Percentiles rank a stretch among this genome's conserved stretches.
Conservation (phyloP, 2,888 invertebrate species). For the Apamea epomidion region DNA sequence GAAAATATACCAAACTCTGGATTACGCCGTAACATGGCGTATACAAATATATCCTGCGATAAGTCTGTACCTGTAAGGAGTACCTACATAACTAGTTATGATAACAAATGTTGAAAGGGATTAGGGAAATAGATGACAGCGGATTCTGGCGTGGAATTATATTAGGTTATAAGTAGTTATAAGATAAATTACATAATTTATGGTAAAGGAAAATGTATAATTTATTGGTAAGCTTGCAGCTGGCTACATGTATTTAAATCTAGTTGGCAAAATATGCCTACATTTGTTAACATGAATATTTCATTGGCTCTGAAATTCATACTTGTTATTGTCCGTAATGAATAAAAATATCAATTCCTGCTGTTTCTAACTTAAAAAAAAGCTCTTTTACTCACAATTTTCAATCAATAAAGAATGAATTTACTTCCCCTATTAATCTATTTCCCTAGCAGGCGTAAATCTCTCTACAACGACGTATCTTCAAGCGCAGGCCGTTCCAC, state of each 20-base stretch:
- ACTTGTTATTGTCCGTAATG: neutral
- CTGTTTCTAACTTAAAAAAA: neutral
- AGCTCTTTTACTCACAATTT: neutral
- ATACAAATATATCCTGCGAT: slow-evolving; percentile 5
- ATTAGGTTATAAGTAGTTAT: no score
- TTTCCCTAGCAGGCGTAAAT: slow-evolving; percentile 11
- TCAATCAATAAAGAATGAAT: neutral
- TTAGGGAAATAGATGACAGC: slow-evolving; percentile 14
- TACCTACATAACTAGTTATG: neutral
- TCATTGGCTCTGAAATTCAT: no score
- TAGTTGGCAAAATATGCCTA: neutral
- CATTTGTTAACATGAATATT: no score
- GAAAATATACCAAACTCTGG: slow-evolving; percentile 43
- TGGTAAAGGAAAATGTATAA: neutral
- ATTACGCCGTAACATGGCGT: slow-evolving; percentile 15
- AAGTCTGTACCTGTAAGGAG: neutral
- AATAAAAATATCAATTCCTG: neutral
- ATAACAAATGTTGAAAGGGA: slow-evolving; percentile 19
- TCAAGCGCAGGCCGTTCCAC: slow-evolving; percentile 9
- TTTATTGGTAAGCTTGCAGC: neutral
- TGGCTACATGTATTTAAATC: neutral
- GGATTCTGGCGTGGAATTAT: slow-evolving; percentile 15
- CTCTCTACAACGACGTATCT: slow-evolving; percentile 12
- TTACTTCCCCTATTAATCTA: neutral
- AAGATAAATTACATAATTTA: slow-evolving; percentile 20